A percentile compares a stretch with the other conserved stretches of the same genome.
Evolutionary conservation across 1,140 invertebrate genomes (phyloP).

Genomic region (Drosophila gunungcola): DNA sequence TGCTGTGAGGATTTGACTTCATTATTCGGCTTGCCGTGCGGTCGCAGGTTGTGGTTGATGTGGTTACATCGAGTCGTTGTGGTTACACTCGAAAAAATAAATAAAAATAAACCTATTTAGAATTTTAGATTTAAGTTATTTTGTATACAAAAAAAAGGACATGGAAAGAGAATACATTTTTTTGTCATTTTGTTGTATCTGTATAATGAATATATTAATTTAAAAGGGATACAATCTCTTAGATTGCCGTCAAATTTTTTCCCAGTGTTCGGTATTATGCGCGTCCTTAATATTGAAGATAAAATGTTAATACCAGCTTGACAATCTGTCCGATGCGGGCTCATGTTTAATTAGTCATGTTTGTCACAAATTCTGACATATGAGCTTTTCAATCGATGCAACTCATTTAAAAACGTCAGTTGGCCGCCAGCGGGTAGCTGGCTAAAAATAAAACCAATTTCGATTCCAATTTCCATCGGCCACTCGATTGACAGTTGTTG

Average conservation of each 20-base stretch:
- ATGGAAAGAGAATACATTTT: no score
- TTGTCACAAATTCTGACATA: constrained; percentile 64
- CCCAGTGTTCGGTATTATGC: constrained; percentile 13
- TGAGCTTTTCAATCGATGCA: constrained; percentile 52
- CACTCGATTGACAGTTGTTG: constrained; percentile 43
- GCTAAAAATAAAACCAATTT: constrained; percentile 46
- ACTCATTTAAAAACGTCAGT: constrained; percentile 34
- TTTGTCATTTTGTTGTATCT: no score
- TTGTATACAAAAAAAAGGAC: no score
- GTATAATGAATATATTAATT: no score
- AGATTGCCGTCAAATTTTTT: background rate
- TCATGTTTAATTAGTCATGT: constrained; percentile 72
- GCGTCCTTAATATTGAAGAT: constrained; percentile 25
- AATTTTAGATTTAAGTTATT: no score
- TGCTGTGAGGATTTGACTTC: constrained; percentile 53
- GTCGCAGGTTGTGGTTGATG: constrained; percentile 40
- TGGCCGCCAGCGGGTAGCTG: background rate
- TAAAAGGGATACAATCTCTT: no score
- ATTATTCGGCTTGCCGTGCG: constrained; percentile 47
- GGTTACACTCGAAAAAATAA: constrained; percentile 5
- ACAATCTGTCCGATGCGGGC: constrained; percentile 59
- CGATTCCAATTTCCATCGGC: constrained; percentile 37
- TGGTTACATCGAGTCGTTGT: constrained; percentile 20
- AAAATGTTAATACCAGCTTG: constrained; percentile 64
- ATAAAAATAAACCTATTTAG: no score